Conservation (phyloP, 2,888 invertebrate genomes). For the Stomorhina lunata region DNA sequence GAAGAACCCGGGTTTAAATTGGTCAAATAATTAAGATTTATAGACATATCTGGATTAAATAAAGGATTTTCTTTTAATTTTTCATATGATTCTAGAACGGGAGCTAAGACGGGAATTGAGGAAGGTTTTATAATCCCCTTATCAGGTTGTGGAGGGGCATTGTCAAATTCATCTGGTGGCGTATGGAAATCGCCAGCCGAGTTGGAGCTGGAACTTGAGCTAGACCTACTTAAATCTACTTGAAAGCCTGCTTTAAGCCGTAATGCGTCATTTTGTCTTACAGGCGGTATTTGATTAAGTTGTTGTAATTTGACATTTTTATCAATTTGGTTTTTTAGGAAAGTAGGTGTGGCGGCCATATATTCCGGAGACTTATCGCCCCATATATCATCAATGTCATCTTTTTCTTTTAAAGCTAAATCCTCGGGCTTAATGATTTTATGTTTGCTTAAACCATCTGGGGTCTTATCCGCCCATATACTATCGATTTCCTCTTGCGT, state of each 20-base stretch:
- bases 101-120: not conserved
- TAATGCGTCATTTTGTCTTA: conserved; percentile 65
- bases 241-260: conserved; percentile 63
- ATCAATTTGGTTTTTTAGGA: conserved; percentile 71
- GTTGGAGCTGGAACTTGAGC: conserved; percentile 22
- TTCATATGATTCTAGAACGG: not conserved
- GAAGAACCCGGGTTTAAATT: not conserved
- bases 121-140: conserved; percentile 30
- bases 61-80: conserved; percentile 42
- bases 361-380: conserved; percentile 73
- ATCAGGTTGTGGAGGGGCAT: not conserved
- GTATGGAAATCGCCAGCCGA: too few species aligned
- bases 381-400: conserved; percentile 74
- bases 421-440: too few species aligned
- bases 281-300: conserved; percentile 68
- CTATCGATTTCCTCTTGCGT: conserved; percentile 71
- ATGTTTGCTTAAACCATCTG: too few species aligned
- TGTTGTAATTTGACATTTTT: conserved; percentile 58
- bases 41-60: conserved; percentile 31
- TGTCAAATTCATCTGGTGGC: too few species aligned
- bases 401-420: too few species aligned
- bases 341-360: conserved; percentile 72
- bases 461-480: conserved; percentile 73
- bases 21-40: conserved; percentile 38
- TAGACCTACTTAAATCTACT: conserved; percentile 66